Evolutionary conservation across 2,888 invertebrate species (phyloP).

Genomic region (Lithophane semibrunnea): DNA sequence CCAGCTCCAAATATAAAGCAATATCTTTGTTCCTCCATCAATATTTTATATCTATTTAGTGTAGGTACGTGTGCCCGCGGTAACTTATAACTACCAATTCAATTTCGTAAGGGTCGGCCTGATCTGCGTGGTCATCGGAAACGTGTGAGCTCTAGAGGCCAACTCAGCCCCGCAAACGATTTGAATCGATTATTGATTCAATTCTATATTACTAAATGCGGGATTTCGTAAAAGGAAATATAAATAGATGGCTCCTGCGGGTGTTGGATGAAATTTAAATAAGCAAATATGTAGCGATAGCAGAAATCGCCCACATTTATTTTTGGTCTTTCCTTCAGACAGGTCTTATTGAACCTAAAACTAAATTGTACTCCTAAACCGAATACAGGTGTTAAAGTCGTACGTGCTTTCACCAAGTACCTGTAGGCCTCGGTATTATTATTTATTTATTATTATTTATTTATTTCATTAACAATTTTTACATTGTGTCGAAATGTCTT

Average conservation of each 20-base stretch:
- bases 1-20: slow-evolving; percentile 22
- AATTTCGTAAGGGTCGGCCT: slow-evolving; percentile 71
- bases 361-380: slow-evolving; percentile 34
- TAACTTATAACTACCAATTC: slow-evolving; percentile 73
- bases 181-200: slow-evolving; percentile 65
- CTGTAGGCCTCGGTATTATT: slow-evolving; percentile 21
- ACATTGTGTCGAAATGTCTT: too few relatives aligned
- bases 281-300: slow-evolving; percentile 45
- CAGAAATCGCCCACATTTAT: slow-evolving; percentile 30
- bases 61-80: slow-evolving; percentile 58
- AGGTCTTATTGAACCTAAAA: slow-evolving; percentile 40
- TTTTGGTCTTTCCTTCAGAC: slow-evolving; percentile 28
- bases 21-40: slow-evolving; percentile 60
- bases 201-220: slow-evolving; percentile 58
- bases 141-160: slow-evolving; percentile 66
- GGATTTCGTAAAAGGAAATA: slow-evolving; percentile 51
- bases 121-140: slow-evolving; percentile 69
- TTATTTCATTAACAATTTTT: too few relatives aligned
- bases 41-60: slow-evolving; percentile 69
- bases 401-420: slow-evolving; percentile 38
- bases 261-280: slow-evolving; percentile 53
- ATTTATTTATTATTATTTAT: too few relatives aligned
- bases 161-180: slow-evolving; percentile 57
- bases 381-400: slow-evolving; percentile 34
- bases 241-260: slow-evolving; percentile 47